Conservation (phyloP, 2,888 invertebrate species). For the Philereme vetulata region DNA sequence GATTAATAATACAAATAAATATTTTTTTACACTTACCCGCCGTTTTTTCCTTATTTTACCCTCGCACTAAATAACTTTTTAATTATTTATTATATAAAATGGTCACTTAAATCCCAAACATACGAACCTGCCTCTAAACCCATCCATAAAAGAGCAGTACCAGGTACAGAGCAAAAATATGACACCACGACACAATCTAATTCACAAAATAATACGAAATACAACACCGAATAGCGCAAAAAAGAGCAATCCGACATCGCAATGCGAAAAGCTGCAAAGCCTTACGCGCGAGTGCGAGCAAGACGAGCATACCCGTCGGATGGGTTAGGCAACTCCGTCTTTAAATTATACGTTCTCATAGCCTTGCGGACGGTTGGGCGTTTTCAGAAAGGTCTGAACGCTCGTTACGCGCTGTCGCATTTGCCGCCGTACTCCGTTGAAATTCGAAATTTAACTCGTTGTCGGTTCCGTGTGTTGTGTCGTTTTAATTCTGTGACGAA, state of each 20-base stretch:
- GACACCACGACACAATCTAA: constrained; percentile 80
- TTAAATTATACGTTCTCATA: constrained; percentile 84
- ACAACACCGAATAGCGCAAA: constrained; percentile 76
- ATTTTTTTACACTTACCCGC: background rate
- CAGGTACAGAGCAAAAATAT: constrained; percentile 71
- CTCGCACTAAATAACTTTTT: background rate
- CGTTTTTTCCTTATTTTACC: background rate
- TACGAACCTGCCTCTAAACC: constrained; percentile 65
- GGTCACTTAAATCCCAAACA: constrained; percentile 23
- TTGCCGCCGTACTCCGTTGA: constrained; percentile 40
- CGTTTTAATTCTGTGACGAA: constrained; percentile 59
- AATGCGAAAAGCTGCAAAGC: constrained; percentile 65
- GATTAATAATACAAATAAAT: background rate
- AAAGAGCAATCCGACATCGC: constrained; percentile 74
- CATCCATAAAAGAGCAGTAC: constrained; percentile 58
- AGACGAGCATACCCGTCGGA: constrained; percentile 56
- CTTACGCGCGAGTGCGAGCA: constrained; percentile 53
- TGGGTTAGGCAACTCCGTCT: constrained; percentile 68
- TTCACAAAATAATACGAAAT: constrained; percentile 83
- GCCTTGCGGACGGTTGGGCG: constrained; percentile 68
- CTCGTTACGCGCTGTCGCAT: constrained; percentile 33
- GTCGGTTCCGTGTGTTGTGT: constrained; percentile 32
- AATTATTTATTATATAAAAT: constrained; percentile 20
- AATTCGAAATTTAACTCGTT: constrained; percentile 24
- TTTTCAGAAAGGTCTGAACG: constrained; percentile 49